Conservation (phyloP, 2,888 invertebrate species). For the Ennomos erosarius region DNA sequence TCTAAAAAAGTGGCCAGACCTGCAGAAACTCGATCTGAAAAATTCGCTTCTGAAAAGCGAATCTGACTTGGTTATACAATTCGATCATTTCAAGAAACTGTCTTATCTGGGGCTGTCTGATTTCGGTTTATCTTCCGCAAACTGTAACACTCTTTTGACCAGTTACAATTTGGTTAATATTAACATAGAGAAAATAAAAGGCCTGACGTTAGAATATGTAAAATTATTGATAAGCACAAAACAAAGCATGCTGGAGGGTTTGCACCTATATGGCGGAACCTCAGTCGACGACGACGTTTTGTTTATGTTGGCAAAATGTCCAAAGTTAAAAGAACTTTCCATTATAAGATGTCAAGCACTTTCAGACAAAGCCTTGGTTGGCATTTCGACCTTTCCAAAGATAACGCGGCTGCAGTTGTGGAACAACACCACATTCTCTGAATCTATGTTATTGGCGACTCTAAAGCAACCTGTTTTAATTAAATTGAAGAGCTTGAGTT, state of each 20-base stretch:
- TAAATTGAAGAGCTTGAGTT: conserved; percentile 68
- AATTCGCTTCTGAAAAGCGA: conserved; percentile 64
- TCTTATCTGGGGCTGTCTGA: conserved; percentile 67
- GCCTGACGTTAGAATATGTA: conserved; percentile 62
- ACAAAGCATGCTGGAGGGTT: conserved; percentile 57
- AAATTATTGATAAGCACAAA: conserved; percentile 63
- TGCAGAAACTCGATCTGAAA: conserved; percentile 70
- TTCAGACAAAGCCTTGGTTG: conserved; percentile 66
- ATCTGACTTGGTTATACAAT: conserved; percentile 60
- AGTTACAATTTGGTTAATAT: conserved; percentile 70
- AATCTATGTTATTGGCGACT: conserved; percentile 60
- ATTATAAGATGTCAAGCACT: conserved; percentile 74
- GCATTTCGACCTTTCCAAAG: conserved; percentile 56
- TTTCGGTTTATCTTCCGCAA: conserved; percentile 68
- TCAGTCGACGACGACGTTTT: conserved; percentile 69
- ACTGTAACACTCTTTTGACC: conserved; percentile 64
- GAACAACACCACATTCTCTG: conserved; percentile 74
- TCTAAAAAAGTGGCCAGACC: conserved; percentile 62
- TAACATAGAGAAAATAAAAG: conserved; percentile 73
- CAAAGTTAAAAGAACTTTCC: conserved; percentile 65
- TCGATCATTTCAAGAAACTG: conserved; percentile 64
- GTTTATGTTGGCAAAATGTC: conserved; percentile 64
- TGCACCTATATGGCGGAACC: conserved; percentile 73
- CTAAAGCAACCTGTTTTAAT: conserved; percentile 61
- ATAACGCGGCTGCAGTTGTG: conserved; percentile 72